Evolutionary conservation across 2,797 vertebrate species (phyloP).

Genomic region (Scleropages formosus): DNA sequence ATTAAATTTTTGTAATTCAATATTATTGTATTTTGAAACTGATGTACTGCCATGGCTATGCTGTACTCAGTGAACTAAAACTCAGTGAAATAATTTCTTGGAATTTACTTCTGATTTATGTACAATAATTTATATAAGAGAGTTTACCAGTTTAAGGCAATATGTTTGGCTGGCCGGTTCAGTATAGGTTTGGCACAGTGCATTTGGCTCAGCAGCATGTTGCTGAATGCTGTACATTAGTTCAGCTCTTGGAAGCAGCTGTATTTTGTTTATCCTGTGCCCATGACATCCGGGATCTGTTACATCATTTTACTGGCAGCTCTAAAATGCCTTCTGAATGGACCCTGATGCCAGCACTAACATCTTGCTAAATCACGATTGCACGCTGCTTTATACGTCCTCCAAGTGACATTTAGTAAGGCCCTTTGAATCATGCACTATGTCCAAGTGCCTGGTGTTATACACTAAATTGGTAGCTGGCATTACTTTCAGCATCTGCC

Average conservation of each 20-base stretch:
- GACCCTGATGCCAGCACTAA: slow-evolving; percentile 1
- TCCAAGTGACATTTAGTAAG: slow-evolving; percentile 21
- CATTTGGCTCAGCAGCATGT: background rate
- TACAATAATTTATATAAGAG: no score
- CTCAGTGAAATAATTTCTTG: no score
- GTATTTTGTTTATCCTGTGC: background rate
- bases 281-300: slow-evolving; percentile 9
- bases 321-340: slow-evolving; percentile 8
- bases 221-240: background rate
- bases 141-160: no score
- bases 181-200: no score
- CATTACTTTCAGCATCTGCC: background rate
- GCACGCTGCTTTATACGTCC: slow-evolving; percentile 11
- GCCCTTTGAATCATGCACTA: background rate
- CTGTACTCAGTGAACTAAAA: no score
- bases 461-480: slow-evolving; percentile 19
- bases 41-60: no score
- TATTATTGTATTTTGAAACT: no score
- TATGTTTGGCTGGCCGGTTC: no score
- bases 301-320: slow-evolving; percentile 20
- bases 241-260: background rate
- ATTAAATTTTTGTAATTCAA: background rate
- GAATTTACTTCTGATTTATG: no score
- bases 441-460: slow-evolving; percentile 4
- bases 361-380: slow-evolving; percentile 23